These are phyloP conservation scores for Crotophaga sulcirostris DNA, from an alignment of 2,113 vertebrate genomes.

Conservation along the genomic window DNA sequence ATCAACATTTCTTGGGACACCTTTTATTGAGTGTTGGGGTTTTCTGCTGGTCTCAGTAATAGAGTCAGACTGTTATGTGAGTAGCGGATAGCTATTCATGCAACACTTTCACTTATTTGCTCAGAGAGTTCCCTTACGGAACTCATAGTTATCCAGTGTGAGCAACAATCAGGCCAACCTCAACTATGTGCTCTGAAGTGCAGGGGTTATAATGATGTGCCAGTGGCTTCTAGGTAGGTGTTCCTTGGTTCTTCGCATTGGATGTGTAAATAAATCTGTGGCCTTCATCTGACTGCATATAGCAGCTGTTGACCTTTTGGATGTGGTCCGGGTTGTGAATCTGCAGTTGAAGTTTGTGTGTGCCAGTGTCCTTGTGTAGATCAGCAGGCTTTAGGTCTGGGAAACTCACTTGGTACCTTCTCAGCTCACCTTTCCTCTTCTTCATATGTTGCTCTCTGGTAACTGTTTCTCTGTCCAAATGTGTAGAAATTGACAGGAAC, in stretches of 20 bases:
- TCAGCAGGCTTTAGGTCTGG: not conserved
- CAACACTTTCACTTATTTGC: not conserved
- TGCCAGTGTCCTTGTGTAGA: not conserved
- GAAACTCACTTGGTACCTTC: not conserved
- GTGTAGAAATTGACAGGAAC: not conserved
- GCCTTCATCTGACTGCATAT: not conserved
- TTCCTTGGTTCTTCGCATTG: not conserved
- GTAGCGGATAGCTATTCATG: not conserved
- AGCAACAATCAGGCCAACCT: not conserved
- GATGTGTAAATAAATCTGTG: not conserved
- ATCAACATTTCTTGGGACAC: not conserved
- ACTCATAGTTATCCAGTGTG: not conserved
- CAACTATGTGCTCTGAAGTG: not conserved
- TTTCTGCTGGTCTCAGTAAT: not conserved
- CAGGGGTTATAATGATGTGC: not conserved
- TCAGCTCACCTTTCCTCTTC: not conserved
- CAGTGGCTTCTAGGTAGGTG: not conserved
- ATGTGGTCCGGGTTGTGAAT: not conserved
- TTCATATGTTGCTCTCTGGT: not conserved
- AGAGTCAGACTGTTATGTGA: not conserved
- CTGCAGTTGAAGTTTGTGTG: fast-evolving
- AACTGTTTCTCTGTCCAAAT: not conserved
- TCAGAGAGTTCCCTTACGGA: not conserved
- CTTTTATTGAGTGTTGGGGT: constrained; percentile 15
- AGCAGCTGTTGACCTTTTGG: not conserved